These are phyloP conservation scores for Glareola pratincola DNA, from an alignment of 2,113 vertebrate species.

Conservation along the genomic window DNA sequence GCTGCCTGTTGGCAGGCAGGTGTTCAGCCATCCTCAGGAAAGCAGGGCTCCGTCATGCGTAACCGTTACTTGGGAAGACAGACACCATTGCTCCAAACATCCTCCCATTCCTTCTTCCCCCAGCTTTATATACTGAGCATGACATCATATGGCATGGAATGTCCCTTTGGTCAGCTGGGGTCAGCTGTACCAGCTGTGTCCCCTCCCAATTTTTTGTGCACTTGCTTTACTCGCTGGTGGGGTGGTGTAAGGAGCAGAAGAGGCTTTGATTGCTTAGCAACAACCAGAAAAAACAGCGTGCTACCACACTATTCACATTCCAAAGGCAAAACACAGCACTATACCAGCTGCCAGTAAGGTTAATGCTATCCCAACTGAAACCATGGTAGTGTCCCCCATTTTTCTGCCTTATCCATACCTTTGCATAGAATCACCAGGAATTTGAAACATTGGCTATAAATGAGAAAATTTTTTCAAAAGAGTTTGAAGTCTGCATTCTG, in stretches of 20 bases:
- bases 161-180: neutral
- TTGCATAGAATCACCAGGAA: neutral
- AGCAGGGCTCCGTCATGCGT: neutral
- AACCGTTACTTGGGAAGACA: neutral
- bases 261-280: neutral
- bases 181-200: neutral
- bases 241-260: neutral
- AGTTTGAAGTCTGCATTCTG: neutral
- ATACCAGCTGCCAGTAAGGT: neutral
- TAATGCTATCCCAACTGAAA: neutral
- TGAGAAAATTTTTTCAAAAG: neutral
- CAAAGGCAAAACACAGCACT: neutral
- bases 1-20: neutral
- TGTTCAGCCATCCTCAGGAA: neutral
- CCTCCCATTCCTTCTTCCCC: neutral
- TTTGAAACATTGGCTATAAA: neutral
- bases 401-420: neutral
- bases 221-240: neutral
- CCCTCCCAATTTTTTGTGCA: neutral
- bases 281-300: neutral
- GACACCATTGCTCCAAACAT: neutral
- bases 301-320: neutral
- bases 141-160: neutral
- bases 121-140: neutral
- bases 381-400: neutral